Base-by-base conservation (phyloP, 1,140 invertebrate genomes). In the Pachypeltis micranthus region DNA sequence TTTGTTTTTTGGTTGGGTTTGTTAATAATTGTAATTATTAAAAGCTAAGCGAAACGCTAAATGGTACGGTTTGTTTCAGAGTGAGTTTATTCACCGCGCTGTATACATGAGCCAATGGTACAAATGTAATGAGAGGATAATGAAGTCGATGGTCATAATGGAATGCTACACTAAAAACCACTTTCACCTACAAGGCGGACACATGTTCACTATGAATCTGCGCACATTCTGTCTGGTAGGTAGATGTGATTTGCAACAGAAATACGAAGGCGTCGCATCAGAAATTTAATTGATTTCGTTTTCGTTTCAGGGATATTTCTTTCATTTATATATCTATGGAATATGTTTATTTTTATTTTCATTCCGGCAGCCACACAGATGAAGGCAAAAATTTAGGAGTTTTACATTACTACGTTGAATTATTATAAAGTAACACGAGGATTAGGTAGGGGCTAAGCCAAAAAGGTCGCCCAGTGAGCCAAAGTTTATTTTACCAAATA, bases 131-230 rank as follows among this genome's bases (percentile, higher is more conserved):
- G 29, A 44, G 28, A 65, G 39, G 26, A 55, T 65, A 4, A 61
- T 61, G 34, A 65, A 59, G 31, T 61, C 59, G 10, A 7, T 65
- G 1, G 58, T 61, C 16, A 39, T 65, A 16, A 61, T 62, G 59
- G 39, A 65, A 59, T 62, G 59, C 1, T 65, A 62, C 23, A 65
- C 64, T 3, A 65, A 65, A 47, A 62, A 29, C n/a, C 64, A 62
- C 44, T 65, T 65, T 26, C 56, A 60, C 29, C 44, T 65, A 16
- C 44, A 65, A 58, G 64, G 64, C 25, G 64, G 64, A 4, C 64
- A 62, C 27, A 19, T 65, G 14, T 65, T 65, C 56, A 16, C 21
- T 16, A 62, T 65, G 10, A 27, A 34, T 47, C 34, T 65, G n/a
- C 19, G 25, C 24, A 65, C 59, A 28, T 65, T 65, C 29, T 24